Evolutionary conservation across 1,140 invertebrate species (phyloP).

Genomic region (Condylostylus longicornis): DNA sequence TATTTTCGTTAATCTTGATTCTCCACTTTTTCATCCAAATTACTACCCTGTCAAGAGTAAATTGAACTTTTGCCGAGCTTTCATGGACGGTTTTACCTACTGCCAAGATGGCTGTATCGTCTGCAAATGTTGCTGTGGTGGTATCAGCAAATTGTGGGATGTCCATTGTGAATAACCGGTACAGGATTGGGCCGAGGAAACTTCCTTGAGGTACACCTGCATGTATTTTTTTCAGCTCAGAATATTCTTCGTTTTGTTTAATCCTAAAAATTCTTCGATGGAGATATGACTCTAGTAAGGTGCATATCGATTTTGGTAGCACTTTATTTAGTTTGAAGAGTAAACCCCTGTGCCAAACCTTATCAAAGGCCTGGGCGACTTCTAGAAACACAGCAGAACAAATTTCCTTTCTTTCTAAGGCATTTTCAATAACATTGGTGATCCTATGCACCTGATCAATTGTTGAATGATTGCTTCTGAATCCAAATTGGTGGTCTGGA

Average conservation of each 20-base stretch:
- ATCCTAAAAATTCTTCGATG: too few species aligned
- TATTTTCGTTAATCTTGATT: conserved; percentile 16
- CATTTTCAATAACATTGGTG: too few species aligned
- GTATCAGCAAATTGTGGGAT: conserved; percentile 7
- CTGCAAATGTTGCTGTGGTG: conserved; percentile 11
- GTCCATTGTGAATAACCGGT: conserved; percentile 11
- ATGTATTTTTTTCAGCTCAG: conserved; percentile 6
- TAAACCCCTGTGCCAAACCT: too few species aligned
- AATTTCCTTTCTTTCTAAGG: too few species aligned
- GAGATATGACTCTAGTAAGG: too few species aligned
- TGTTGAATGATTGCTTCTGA: too few species aligned
- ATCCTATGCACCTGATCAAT: too few species aligned
- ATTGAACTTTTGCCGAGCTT: conserved; percentile 10
- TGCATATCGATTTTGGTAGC: too few species aligned
- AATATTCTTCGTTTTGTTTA: conserved; percentile 9
- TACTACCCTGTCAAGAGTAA: conserved; percentile 6
- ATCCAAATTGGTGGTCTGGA: too few species aligned
- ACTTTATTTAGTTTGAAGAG: too few species aligned
- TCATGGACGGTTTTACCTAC: not conserved
- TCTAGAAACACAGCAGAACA: too few species aligned
- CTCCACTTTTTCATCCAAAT: conserved; percentile 16
- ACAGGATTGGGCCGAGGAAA: conserved; percentile 11
- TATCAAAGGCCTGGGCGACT: too few species aligned
- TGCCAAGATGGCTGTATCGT: conserved; percentile 15
- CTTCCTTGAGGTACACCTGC: conserved; percentile 17